Base-by-base conservation (phyloP, 1,140 invertebrate genomes). In the Polyergus mexicanus region DNA sequence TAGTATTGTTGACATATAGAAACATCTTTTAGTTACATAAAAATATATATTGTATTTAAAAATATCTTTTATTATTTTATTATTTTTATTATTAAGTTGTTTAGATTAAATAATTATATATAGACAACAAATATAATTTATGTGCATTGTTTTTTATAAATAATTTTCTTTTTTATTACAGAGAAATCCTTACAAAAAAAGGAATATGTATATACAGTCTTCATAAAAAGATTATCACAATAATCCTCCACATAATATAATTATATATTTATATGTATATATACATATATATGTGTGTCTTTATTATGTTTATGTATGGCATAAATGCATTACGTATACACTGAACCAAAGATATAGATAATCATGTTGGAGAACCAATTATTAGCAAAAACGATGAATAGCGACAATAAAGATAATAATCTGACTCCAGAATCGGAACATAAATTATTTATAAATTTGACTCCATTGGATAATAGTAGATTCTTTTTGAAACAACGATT, bases 371-470 rank as follows among this genome's bases (percentile, higher is more conserved):
- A 66, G 22, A 84, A 83, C 75, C 65, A 83, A 54, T 81, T 38
- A 54, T 60, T 71, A 22, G 25, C 38, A 41, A 80, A 71, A 60
- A 91, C 84, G 63, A 44, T 11, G 41, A 62, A 80, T 32, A 87
- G 66, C 32, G 58, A 74, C 38, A 63, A 22, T 10, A 91, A 88
- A 56, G 89, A 92, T 25, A 86, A 90, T 11, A 85, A 89, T 80
- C 80, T 51, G 71, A 69, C 81, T 54, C 62, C 75, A 28, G 84
- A 91, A 78, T 86, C 72, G 22, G 83, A 89, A 47, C 84, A 89
- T 32, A 90, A 81, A 25, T 91, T 87, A 56, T 47, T 84, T 32
- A 51, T 90, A 2, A 86, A 91, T 54, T 91, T 89, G 86, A 92
- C 78, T 81, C 88, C 92, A 11, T 35, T 81, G 1, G 41, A 88